A percentile compares a stretch with the other conserved stretches of the same genome.
phyloP scores from a whole-genome alignment of 2,888 invertebrate species.

The Epinotia ramella region DNA sequence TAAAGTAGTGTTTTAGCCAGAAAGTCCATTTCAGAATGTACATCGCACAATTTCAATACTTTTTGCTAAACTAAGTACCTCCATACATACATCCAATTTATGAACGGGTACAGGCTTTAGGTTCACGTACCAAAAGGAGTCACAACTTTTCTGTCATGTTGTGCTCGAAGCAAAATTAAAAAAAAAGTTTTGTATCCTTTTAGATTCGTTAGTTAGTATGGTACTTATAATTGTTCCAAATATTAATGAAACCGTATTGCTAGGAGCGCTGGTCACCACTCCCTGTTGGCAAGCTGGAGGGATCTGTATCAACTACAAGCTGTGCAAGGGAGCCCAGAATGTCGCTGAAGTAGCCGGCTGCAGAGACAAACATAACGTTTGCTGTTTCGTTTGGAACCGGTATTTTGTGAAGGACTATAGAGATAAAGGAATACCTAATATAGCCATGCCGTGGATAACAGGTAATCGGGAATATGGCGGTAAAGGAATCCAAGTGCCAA shows the following conservation, averaged over 20 bases:
- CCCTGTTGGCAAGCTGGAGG: constrained; percentile 74
- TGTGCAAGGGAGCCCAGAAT: constrained; percentile 65
- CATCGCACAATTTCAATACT: no score
- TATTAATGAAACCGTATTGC: constrained; percentile 32
- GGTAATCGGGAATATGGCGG: constrained; percentile 60
- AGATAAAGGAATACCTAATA: constrained; percentile 59
- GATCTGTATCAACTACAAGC: constrained; percentile 66
- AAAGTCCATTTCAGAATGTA: no score
- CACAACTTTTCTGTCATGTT: background rate
- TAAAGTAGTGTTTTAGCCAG: no score
- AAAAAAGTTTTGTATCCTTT: background rate
- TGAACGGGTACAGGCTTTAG: no score
- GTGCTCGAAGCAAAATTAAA: background rate
- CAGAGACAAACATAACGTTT: constrained; percentile 67
- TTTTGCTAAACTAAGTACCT: no score
- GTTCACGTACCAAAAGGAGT: no score
- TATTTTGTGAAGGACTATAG: constrained; percentile 62
- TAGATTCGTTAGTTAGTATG: background rate
- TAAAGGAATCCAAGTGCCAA: constrained; percentile 59
- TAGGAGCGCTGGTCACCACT: constrained; percentile 70
- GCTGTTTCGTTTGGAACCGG: constrained; percentile 75
- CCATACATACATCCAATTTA: no score
- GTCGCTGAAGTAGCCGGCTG: constrained; percentile 71
- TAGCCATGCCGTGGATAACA: constrained; percentile 64
- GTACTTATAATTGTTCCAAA: background rate